These are phyloP conservation scores for Trichogramma dendrolimi DNA, from an alignment of 2,888 invertebrate genomes.

Conservation along the genomic window DNA sequence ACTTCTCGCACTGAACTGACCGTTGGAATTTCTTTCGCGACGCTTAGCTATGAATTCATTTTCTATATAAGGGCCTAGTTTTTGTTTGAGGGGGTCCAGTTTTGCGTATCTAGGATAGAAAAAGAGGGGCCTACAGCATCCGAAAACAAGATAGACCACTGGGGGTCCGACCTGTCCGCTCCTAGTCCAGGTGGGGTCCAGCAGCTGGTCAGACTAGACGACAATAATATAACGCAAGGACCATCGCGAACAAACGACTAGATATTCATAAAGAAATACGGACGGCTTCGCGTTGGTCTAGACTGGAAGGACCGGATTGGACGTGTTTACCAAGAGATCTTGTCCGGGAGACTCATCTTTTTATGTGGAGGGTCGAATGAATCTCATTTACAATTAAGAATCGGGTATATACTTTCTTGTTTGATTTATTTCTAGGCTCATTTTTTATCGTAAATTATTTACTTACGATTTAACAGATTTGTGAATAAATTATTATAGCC, in stretches of 20 bases:
- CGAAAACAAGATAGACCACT: constrained; percentile 45
- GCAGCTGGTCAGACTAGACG: background rate
- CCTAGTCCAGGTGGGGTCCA: constrained; percentile 50
- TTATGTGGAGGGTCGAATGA: background rate
- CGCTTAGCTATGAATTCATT: too few species aligned
- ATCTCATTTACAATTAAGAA: background rate
- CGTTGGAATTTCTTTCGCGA: too few species aligned
- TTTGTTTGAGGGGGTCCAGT: constrained; percentile 9
- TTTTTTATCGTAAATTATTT: background rate
- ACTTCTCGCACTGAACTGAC: too few species aligned
- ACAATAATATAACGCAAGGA: too few species aligned
- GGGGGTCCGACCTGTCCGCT: constrained; percentile 43
- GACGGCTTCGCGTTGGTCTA: constrained; percentile 30
- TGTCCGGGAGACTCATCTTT: constrained; percentile 27
- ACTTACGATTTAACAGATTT: background rate
- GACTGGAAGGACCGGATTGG: constrained; percentile 14
- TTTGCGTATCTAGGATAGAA: background rate
- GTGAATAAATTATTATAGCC: background rate
- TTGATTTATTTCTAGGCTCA: background rate
- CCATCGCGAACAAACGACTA: too few species aligned
- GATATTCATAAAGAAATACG: background rate
- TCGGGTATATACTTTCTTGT: background rate
- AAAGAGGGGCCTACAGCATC: constrained; percentile 22
- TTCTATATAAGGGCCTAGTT: too few species aligned
- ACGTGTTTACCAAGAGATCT: constrained; percentile 17